A percentile compares a stretch with the other conserved stretches of the same genome.
These are phyloP conservation scores for Eupithecia dodoneata DNA, from an alignment of 2,888 invertebrate genomes.

Conservation along the genomic window DNA sequence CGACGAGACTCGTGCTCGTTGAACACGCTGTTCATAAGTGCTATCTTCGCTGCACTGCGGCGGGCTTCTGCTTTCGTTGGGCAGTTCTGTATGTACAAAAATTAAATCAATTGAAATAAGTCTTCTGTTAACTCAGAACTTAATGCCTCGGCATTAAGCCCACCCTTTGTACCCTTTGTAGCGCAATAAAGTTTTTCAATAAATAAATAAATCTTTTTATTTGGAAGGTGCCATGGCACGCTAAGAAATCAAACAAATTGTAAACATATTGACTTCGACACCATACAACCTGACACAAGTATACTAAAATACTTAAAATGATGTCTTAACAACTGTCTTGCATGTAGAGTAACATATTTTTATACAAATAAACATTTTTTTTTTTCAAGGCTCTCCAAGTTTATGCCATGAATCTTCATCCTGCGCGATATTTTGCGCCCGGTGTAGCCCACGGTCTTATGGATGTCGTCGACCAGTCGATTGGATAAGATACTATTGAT, in stretches of 20 bases:
- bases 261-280: background rate
- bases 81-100: slow-evolving; percentile 87
- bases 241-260: background rate
- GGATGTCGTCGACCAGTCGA: background rate
- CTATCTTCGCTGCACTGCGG: slow-evolving; percentile 97
- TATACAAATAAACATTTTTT: too few species aligned
- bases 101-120: background rate
- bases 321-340: too few species aligned
- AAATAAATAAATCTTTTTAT: too few species aligned
- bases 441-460: background rate
- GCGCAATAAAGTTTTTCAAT: too few species aligned
- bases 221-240: background rate
- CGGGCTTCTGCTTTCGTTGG: slow-evolving; percentile 97
- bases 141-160: too few species aligned
- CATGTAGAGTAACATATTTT: too few species aligned
- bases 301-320: too few species aligned
- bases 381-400: too few species aligned
- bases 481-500: background rate
- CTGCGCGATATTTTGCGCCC: background rate
- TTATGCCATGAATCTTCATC: too few species aligned
- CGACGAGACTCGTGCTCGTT: slow-evolving; percentile 97
- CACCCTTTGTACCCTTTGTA: too few species aligned
- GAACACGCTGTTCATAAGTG: slow-evolving; percentile 98
- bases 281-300: too few species aligned
- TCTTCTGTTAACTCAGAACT: too few species aligned